phyloP scores from a whole-genome alignment of 2,888 invertebrate species.

The Parthenolecanium corni region DNA sequence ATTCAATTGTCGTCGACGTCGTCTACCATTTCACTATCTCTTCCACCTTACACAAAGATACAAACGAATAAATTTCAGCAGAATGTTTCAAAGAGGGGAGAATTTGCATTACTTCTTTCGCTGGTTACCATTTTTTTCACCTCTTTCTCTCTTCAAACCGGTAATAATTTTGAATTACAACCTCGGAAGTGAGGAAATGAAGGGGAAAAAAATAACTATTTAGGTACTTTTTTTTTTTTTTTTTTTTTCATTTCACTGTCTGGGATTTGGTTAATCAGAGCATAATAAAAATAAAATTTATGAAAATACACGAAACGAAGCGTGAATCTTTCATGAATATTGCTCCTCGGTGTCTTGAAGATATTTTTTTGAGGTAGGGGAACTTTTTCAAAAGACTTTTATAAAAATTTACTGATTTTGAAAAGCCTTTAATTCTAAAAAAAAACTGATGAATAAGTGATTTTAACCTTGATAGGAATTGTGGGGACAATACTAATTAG shows the following conservation, averaged over 20 bases:
- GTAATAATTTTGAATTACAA: slow-evolving; percentile 12
- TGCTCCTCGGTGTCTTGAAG: not conserved
- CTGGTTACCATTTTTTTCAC: no score
- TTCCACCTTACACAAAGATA: not conserved
- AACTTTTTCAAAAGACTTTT: not conserved
- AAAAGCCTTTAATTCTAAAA: not conserved
- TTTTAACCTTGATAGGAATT: not conserved
- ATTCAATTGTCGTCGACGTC: slow-evolving; percentile 20
- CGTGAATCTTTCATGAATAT: no score
- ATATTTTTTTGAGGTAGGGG: not conserved
- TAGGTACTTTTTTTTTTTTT: not conserved
- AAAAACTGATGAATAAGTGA: not conserved
- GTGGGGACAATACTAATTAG: no score
- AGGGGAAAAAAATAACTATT: slow-evolving; percentile 2
- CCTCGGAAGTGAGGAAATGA: slow-evolving; percentile 10
- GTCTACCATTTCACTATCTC: slow-evolving; percentile 18
- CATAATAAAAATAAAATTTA: slow-evolving; percentile 9
- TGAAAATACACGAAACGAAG: not conserved
- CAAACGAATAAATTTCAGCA: no score
- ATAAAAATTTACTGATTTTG: not conserved
- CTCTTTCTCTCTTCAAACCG: not conserved
- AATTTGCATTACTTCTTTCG: no score
- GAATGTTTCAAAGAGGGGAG: no score
- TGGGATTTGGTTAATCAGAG: slow-evolving; percentile 4
- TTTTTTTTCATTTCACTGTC: not conserved